A percentile compares a stretch with the other conserved stretches of the same genome.
These are phyloP conservation scores for Noctuana brunneofusca DNA, from an alignment of 2,888 invertebrate genomes.

Conservation along the genomic window DNA sequence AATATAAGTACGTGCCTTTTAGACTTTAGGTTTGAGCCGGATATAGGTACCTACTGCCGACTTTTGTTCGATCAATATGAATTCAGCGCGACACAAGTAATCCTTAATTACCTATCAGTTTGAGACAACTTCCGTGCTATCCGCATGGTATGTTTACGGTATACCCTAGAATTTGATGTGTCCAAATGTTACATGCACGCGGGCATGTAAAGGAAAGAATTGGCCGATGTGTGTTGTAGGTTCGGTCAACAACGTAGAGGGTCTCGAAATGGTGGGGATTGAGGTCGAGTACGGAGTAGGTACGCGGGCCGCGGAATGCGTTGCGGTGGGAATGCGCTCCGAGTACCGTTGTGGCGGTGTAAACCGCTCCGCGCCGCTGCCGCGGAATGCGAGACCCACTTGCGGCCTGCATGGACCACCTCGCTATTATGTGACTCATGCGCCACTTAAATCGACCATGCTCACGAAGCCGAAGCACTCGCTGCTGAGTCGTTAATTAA, in stretches of 20 bases:
- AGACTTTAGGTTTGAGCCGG: conserved; percentile 11
- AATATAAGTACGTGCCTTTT: conserved; percentile 13
- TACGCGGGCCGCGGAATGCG: conserved; percentile 58
- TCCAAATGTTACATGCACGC: conserved; percentile 9
- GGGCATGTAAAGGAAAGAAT: conserved; percentile 44
- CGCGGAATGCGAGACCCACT: conserved; percentile 79
- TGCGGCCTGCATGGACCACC: conserved; percentile 62
- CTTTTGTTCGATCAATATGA: neutral
- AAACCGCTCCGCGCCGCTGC: conserved; percentile 54
- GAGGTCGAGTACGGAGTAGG: conserved; percentile 62
- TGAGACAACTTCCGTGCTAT: neutral
- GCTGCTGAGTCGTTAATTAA: neutral
- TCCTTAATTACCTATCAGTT: neutral
- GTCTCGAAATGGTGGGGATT: conserved; percentile 45
- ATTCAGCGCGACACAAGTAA: neutral
- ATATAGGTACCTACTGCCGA: conserved; percentile 4
- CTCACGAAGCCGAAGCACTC: conserved; percentile 24
- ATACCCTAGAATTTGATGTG: neutral
- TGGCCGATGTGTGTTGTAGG: conserved; percentile 53
- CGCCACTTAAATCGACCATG: conserved; percentile 53
- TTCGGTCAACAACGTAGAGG: conserved; percentile 47
- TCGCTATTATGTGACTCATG: conserved; percentile 69
- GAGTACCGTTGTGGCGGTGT: conserved; percentile 77
- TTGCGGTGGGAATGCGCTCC: conserved; percentile 74
- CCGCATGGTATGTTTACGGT: neutral